These are phyloP conservation scores for Ptiloglossa arizonensis DNA, from an alignment of 1,140 invertebrate species.

Conservation along the genomic window DNA sequence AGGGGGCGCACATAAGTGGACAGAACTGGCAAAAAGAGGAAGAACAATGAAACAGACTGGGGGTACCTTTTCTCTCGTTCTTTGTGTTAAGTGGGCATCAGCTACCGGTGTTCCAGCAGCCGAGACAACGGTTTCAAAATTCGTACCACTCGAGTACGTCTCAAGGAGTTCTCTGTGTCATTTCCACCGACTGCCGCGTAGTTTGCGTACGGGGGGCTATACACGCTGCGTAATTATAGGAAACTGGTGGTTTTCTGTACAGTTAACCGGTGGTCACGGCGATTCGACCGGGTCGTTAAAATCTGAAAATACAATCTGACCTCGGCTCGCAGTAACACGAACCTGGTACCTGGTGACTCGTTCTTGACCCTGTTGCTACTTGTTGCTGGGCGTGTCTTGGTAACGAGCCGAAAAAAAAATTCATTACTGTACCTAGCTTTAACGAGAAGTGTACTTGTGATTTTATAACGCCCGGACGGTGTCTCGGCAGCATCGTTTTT, in stretches of 20 bases:
- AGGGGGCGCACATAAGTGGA: neutral
- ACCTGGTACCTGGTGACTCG: no score
- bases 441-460: no score
- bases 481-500: no score
- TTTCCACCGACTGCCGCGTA: neutral
- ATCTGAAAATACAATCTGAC: constrained; percentile 58
- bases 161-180: neutral
- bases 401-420: no score
- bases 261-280: constrained; percentile 71
- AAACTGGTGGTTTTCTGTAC: constrained; percentile 63
- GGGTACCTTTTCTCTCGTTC: neutral
- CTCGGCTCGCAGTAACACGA: constrained; percentile 65
- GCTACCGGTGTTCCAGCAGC: neutral
- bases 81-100: neutral
- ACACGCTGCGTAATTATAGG: constrained; percentile 2
- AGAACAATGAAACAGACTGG: neutral
- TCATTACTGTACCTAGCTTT: no score
- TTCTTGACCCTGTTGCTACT: neutral
- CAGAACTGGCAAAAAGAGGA: neutral
- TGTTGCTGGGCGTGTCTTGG: no score
- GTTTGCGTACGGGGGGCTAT: constrained; percentile 11
- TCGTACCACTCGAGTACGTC: neutral
- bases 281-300: constrained; percentile 67
- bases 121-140: constrained; percentile 4
- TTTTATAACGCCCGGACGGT: no score